Base-by-base conservation (phyloP, 2,797 vertebrate species). In the Rhodeus uyekii region DNA sequence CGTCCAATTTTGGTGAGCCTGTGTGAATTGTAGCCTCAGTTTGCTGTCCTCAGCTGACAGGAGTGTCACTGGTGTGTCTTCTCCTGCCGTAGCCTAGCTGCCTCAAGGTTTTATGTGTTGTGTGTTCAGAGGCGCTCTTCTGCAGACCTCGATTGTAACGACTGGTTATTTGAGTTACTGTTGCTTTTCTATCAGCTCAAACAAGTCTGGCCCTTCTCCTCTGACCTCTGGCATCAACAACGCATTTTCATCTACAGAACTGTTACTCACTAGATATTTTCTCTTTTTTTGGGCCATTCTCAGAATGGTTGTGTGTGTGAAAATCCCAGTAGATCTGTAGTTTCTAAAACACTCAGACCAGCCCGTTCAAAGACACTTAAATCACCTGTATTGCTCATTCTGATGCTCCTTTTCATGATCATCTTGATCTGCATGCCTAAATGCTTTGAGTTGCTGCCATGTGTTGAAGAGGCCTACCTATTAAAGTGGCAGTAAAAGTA, bases 201-300 rank as follows among this genome's bases (percentile, higher is more conserved):
- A 76, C 22, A 27, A 65, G 75, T 82, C 75, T 72, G 19, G 34
- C 73, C 61, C 76, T 84, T 86, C 53, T 81, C 77, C 71, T 86
- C 55, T 83, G 84, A 80, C 76, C 81, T 86, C 73, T 74, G 46
- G 44, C 60, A 82, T 73, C 85, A 84, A 84, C 78, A 81, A 69
- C 46, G 6, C 44, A 71, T 80, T 63, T 86, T 38, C 10, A 2
- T 42, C 68, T 69, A 76, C 24, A 83, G 29, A 78, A 79, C 61
- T 79, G 68, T 16, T 0, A 5, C 74, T 63, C 67, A 84, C 78
- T 61, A 63, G 61, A 80, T 58, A 24, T 58, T 24, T 58, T 58
- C 9, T 13, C 22, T 58, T 14, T 58, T 58, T 58, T 5, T 6
- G 1, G n/a, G 27, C 12, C 55, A 27, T 27, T 27, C 5, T 58